Conservation (phyloP, 2,797 vertebrate genomes). For the Microcaecilia unicolor region DNA sequence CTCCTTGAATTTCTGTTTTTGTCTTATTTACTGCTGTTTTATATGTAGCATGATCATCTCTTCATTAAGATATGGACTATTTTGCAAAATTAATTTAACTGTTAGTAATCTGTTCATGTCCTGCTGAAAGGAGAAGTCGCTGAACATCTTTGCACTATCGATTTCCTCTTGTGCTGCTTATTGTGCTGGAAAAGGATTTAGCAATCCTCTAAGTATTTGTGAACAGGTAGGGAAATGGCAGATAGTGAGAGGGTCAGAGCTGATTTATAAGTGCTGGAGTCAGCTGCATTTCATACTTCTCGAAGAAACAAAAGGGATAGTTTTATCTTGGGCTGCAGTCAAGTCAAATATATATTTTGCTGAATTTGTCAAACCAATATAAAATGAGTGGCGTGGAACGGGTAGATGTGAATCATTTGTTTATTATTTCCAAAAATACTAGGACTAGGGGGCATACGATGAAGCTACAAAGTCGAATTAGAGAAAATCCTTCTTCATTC, state of each 20-base stretch:
- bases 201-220: slow-evolving; percentile 17
- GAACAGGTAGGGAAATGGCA: slow-evolving; percentile 19
- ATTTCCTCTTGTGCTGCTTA: slow-evolving; percentile 30
- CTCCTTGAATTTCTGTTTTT: slow-evolving; percentile 30
- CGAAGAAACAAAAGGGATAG: slow-evolving; percentile 18
- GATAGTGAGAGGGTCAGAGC: slow-evolving; percentile 3
- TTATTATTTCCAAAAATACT: too few species aligned
- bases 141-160: slow-evolving; percentile 36
- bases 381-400: too few species aligned
- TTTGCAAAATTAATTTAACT: slow-evolving; percentile 11
- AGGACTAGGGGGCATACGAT: too few species aligned
- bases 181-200: slow-evolving; percentile 27
- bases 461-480: too few species aligned
- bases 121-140: slow-evolving; percentile 17
- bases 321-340: slow-evolving; percentile 18
- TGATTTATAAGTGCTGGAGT: slow-evolving; percentile 27
- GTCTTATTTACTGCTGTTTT: slow-evolving; percentile 45
- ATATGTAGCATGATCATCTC: slow-evolving; percentile 18
- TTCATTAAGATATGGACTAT: slow-evolving; percentile 16
- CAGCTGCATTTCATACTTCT: slow-evolving; percentile 16
- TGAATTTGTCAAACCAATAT: slow-evolving; percentile 14
- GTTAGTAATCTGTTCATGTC: slow-evolving; percentile 13
- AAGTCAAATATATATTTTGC: background rate
- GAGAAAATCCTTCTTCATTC: too few species aligned
- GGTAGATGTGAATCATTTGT: too few species aligned